Percentiles rank a stretch among this genome's conserved stretches.
Conservation (phyloP, 1,140 invertebrate species). For the Lethocerus indicus region DNA sequence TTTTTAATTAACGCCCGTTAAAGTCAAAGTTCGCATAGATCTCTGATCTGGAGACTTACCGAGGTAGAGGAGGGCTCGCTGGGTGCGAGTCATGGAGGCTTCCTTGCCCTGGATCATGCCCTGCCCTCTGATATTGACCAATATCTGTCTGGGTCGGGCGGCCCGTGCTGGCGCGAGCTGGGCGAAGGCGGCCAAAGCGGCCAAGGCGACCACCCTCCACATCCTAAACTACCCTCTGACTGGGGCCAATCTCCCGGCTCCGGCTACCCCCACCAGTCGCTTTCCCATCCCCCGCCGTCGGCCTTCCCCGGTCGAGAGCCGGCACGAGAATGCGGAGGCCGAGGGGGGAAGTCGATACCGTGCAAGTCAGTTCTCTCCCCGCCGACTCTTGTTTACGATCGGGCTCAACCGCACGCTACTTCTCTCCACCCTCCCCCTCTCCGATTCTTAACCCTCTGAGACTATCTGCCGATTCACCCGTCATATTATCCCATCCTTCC, state of each 20-base stretch:
- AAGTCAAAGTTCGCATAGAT: no score
- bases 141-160: not conserved
- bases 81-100: not conserved
- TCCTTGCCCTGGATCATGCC: not conserved
- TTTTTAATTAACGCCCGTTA: no score
- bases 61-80: not conserved
- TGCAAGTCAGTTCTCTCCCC: constrained; percentile 3
- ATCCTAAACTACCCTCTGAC: constrained; percentile 6
- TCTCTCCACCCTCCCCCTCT: not conserved
- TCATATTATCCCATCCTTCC: no score
- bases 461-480: no score
- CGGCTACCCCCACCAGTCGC: no score
- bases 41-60: no score
- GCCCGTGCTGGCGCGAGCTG: no score
- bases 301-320: no score
- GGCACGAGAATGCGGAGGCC: no score
- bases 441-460: not conserved
- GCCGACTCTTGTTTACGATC: not conserved
- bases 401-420: constrained; percentile 1
- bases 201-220: constrained; percentile 1
- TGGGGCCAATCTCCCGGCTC: no score
- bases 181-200: not conserved
- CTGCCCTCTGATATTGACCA: not conserved
- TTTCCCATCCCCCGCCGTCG: no score
- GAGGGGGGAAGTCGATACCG: constrained; percentile 6